Base-by-base conservation (phyloP, 2,797 vertebrate genomes). In the Atherinosoma microstoma region DNA sequence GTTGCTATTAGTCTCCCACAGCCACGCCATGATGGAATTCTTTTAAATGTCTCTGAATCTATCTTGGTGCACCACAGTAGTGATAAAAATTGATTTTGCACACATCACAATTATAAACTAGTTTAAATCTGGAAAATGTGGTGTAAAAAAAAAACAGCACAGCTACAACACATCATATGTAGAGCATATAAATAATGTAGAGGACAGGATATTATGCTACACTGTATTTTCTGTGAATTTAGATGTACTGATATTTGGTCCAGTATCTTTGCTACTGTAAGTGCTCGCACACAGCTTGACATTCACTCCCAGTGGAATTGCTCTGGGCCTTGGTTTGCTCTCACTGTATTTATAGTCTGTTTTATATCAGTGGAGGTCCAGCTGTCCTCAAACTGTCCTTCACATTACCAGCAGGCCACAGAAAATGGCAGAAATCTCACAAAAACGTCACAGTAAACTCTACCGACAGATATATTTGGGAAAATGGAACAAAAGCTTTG, bases 351-450 rank as follows among this genome's bases (percentile, higher is more conserved):
- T 93, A 92, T 93, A 92, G 89, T 79, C 73, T 79, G 64, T 87
- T 88, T 86, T 84, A 62, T 75, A 76, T 51, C 40, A 13, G 80
- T 67, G 57, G 75, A 80, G 70, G 75, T 70, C 70, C 59, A 58
- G 47, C 40, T 82, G 91, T 86, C 92, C 92, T 94, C 86, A 86
- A 92, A 86, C 86, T 90, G 90, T 83, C 92, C 91, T 93, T 92
- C 89, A 84, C 80, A 78, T 87, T 85, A 78, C 80, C 79, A 77
- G 75, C 60, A 40, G 54, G 73, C 69, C 82, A 61, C 57, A 71
- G 18, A 58, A n/a, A 49, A 47, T 47, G 42, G n/a, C 45, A 61
- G 59, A 77, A 70, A 71, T 60, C 76, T 78, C 40, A 49, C 15
- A 12, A 45, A 51, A 9, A 11, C 15, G 2, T 29, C 6, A 15